Evolutionary conservation across 1,140 invertebrate species (phyloP), one percentile per base, ranked within the genome.

Genomic region (Agrilus planipennis): DNA sequence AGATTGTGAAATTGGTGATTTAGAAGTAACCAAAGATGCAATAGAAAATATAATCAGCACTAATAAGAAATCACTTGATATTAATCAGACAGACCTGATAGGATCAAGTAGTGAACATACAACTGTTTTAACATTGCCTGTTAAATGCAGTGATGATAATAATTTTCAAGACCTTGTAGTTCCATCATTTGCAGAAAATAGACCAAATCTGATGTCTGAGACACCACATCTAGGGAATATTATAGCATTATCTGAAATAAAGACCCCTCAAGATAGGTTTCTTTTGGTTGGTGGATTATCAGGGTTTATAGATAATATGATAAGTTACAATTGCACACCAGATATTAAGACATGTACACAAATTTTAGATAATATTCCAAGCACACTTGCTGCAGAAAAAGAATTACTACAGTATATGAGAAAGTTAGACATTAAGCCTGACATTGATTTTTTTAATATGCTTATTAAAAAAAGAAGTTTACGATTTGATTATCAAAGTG

Each of bases 381-480:
- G 75, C 34, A 77, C 70, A 20, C 53, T 57, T 37, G 58, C 69
- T 30, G 70, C 73, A 19, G 89, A 93, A 62, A 64, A 77, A 46
- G 65, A 74, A 46, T 50, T 88, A 5, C 44, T 87, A 4, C 45
- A 55, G 23, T 55, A 69, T 16, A 73, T 89, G 53, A 69, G 72
- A 35, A 54, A 63, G 36, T 59, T 65, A 22, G 62, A 70, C 10
- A 55, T 89, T 0, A 69, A 68, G 49, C 62, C 77, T 0, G 88
- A 93, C 63, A 72, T 84, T 23, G 76, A 77, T 55, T 89, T 92
- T 57, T 89, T 76, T 50, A 95, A 93, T 62, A 73, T 83, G 57
- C 62, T 93, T 11, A 90, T 94, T 34, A 87, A 81, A 53, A 85
- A 77, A 55, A 69, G 84, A 38, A 77, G 73, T 53, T 62, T 75